Percentiles rank a stretch among this genome's conserved stretches.
Conservation (phyloP, 2,113 vertebrate species). For the Rhodinocichla rosea region DNA sequence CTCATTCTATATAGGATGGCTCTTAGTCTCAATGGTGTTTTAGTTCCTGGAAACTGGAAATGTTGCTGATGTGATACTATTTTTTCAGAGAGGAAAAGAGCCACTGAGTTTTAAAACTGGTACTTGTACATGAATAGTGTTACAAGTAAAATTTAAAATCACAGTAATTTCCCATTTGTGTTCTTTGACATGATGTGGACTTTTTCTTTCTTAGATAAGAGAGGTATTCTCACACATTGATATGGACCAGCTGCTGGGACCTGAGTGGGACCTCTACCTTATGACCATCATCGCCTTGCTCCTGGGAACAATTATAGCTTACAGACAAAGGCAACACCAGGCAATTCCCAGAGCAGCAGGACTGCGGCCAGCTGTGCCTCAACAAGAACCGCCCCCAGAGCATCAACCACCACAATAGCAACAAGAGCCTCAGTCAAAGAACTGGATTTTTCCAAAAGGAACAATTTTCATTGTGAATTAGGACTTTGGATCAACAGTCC, state of each 20-base stretch:
- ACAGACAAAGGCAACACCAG: constrained; percentile 93
- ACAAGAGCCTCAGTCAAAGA: constrained; percentile 28
- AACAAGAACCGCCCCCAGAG: constrained; percentile 70
- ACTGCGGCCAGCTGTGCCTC: constrained; percentile 66
- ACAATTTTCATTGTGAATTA: constrained; percentile 52
- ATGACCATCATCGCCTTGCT: constrained; percentile 97
- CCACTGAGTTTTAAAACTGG: not conserved
- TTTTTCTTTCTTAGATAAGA: constrained; percentile 76
- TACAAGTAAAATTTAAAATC: not conserved
- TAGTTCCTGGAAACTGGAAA: not conserved
- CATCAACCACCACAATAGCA: constrained; percentile 72
- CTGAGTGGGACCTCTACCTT: constrained; percentile 99
- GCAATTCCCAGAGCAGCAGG: constrained; percentile 71
- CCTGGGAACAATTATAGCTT: constrained; percentile 93
- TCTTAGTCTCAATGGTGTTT: not conserved
- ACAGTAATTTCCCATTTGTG: not conserved
- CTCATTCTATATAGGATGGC: not conserved
- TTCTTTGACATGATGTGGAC: not conserved
- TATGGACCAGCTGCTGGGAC: constrained; percentile 94
- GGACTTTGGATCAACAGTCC: constrained; percentile 50
- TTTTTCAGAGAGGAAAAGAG: not conserved
- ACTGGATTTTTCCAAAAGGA: constrained; percentile 54
- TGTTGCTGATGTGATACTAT: not conserved
- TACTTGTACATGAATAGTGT: not conserved
- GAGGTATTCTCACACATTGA: constrained; percentile 87